Percentiles rank a stretch among this genome's conserved stretches.
phyloP scores from a whole-genome alignment of 2,888 invertebrate species.

The Sphinx pinastri region DNA sequence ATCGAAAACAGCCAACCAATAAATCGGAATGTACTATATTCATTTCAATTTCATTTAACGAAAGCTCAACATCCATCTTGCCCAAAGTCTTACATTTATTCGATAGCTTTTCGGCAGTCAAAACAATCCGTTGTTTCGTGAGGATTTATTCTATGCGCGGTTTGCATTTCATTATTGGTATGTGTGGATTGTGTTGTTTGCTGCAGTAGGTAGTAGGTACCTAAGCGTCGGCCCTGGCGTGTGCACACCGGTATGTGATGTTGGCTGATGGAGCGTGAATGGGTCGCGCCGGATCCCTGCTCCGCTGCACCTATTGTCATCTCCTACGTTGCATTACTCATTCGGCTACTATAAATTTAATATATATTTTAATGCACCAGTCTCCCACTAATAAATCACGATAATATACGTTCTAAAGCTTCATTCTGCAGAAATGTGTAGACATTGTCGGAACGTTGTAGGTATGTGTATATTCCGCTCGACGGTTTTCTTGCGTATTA shows the following conservation, averaged over 20 bases:
- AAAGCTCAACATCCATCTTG: slow-evolving; percentile 32
- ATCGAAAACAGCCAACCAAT: background rate
- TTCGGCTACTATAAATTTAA: slow-evolving; percentile 23
- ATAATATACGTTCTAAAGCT: slow-evolving; percentile 4
- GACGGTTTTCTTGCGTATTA: slow-evolving; percentile 11
- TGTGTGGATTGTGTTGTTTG: slow-evolving; percentile 28
- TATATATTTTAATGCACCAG: slow-evolving; percentile 20
- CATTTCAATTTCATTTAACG: slow-evolving; percentile 30
- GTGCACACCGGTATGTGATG: slow-evolving; percentile 39
- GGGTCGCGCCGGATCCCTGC: slow-evolving; percentile 72
- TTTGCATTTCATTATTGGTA: slow-evolving; percentile 27
- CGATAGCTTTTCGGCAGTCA: slow-evolving; percentile 36
- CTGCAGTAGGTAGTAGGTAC: too few relatives aligned
- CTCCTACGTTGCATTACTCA: slow-evolving; percentile 66
- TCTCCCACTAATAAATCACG: slow-evolving; percentile 10
- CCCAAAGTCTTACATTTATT: slow-evolving; percentile 37
- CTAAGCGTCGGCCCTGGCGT: slow-evolving; percentile 24
- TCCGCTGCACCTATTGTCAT: slow-evolving; percentile 72
- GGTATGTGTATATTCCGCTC: background rate
- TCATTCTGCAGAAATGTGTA: slow-evolving; percentile 7
- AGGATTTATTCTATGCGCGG: slow-evolving; percentile 26
- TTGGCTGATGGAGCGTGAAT: slow-evolving; percentile 75
- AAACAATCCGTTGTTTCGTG: slow-evolving; percentile 39
- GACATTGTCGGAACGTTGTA: background rate
- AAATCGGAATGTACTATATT: slow-evolving; percentile 8